phyloP scores from a whole-genome alignment of 2,797 vertebrate genomes.

The Aeoliscus strigatus region DNA sequence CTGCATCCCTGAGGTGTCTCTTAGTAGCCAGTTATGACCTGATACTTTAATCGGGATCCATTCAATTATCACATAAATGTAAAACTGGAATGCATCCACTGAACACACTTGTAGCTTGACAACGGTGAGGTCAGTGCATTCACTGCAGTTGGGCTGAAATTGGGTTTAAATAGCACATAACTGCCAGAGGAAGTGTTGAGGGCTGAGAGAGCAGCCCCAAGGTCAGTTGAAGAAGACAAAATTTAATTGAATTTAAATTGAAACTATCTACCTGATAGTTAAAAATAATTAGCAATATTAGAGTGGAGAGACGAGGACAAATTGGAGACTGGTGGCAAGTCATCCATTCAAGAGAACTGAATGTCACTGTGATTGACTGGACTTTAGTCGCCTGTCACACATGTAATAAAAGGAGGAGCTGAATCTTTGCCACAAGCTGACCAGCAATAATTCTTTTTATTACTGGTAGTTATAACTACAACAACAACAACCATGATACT shows the following conservation, averaged over 20 bases:
- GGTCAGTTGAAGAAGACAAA: constrained; percentile 63
- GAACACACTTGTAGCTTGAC: constrained; percentile 50
- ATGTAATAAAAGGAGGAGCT: constrained; percentile 38
- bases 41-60: constrained; percentile 65
- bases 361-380: constrained; percentile 67
- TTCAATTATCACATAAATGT: constrained; percentile 71
- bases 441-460: neutral
- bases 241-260: constrained; percentile 81
- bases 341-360: constrained; percentile 56
- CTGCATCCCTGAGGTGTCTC: constrained; percentile 36
- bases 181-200: constrained; percentile 45
- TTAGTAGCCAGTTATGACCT: constrained; percentile 54
- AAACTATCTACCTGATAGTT: constrained; percentile 77
- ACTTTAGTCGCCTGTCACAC: constrained; percentile 41
- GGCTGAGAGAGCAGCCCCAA: constrained; percentile 61
- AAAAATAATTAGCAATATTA: constrained; percentile 80
- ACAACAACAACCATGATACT: too few species aligned
- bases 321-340: constrained; percentile 43
- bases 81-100: constrained; percentile 54
- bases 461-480: too few species aligned
- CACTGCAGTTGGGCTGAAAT: constrained; percentile 59
- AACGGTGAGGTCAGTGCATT: constrained; percentile 50
- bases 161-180: constrained; percentile 68
- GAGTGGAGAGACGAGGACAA: constrained; percentile 54
- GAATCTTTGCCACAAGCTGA: constrained; percentile 14